These are phyloP conservation scores for Saguinus midas DNA, from an alignment of 2,113 vertebrate genomes.

Conservation along the genomic window DNA sequence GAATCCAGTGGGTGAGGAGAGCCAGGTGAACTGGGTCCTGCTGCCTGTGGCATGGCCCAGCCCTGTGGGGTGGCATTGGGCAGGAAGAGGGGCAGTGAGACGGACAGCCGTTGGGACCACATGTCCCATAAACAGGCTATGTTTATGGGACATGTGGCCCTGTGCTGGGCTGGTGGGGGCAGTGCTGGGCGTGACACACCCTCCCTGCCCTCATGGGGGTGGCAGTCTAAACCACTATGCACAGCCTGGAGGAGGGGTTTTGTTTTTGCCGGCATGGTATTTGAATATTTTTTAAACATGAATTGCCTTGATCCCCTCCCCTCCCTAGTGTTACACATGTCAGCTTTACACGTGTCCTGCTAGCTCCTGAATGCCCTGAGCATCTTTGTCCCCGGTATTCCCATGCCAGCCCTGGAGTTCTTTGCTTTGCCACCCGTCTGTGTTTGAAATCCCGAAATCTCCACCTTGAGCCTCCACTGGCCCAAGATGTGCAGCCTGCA, in stretches of 20 bases:
- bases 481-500: not conserved
- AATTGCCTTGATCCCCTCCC: no score
- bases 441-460: not conserved
- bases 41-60: not conserved
- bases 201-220: not conserved
- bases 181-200: not conserved
- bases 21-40: not conserved
- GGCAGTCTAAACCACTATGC: not conserved
- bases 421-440: not conserved
- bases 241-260: not conserved
- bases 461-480: not conserved
- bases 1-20: rapidly evolving
- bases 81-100: not conserved
- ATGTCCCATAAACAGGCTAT: not conserved
- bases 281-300: not conserved
- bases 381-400: not conserved
- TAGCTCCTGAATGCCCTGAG: not conserved
- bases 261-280: not conserved
- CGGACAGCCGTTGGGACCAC: not conserved
- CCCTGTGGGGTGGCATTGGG: not conserved
- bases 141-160: not conserved
- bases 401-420: not conserved
- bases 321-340: no score
- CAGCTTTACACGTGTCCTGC: not conserved
- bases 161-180: not conserved